Evolutionary conservation across 2,888 invertebrate genomes (phyloP).

Genomic region (Pharmacophagus antenor): DNA sequence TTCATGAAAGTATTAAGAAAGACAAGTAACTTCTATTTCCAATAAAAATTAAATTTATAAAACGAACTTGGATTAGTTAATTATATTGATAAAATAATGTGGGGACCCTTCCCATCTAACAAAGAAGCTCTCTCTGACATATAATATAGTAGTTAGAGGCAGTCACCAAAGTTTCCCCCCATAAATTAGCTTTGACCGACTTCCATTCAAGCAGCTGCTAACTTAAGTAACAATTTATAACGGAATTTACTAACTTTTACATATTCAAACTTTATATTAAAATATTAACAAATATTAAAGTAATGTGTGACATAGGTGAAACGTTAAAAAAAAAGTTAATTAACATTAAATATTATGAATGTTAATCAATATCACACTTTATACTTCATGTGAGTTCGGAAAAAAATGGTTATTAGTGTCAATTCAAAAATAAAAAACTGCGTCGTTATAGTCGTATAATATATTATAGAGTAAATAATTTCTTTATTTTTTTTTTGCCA

Average conservation of each 20-base stretch:
- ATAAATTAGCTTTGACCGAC: constrained; percentile 37
- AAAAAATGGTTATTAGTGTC: no score
- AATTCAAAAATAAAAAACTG: no score
- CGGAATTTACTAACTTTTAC: background rate
- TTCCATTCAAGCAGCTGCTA: constrained; percentile 36
- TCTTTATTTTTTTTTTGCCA: no score
- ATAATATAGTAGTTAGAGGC: background rate
- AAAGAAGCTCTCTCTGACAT: background rate
- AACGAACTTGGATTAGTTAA: background rate
- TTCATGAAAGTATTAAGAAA: background rate
- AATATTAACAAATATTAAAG: background rate
- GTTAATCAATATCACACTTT: no score
- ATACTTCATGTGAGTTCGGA: no score
- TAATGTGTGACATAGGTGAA: background rate
- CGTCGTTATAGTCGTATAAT: no score
- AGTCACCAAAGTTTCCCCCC: background rate
- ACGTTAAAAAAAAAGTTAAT: background rate
- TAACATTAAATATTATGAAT: no score
- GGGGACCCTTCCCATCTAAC: background rate
- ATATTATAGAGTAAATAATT: no score
- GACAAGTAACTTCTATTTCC: background rate
- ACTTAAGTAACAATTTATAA: constrained; percentile 33
- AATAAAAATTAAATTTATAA: background rate
- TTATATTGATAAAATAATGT: no score
- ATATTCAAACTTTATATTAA: background rate